Evolutionary conservation across 2,797 vertebrate species (phyloP).

Genomic region (Holocentrus rufus): DNA sequence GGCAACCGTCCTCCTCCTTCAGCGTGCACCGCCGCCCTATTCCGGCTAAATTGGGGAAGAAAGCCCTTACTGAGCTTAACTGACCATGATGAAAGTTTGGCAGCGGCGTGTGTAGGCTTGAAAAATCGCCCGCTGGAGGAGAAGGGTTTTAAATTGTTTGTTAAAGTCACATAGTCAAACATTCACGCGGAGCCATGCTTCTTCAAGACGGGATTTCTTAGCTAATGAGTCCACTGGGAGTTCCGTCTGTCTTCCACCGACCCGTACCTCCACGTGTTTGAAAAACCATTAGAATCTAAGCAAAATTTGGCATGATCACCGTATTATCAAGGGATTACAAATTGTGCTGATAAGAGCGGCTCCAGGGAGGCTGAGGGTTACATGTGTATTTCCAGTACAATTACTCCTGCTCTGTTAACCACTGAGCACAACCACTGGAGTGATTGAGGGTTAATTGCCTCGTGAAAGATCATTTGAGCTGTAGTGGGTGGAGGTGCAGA

Average conservation of each 20-base stretch:
- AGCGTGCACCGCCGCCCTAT: conserved; percentile 14
- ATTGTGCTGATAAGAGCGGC: not conserved
- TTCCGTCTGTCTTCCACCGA: not conserved
- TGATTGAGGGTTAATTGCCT: too few relatives aligned
- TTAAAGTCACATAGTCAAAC: conserved; percentile 1
- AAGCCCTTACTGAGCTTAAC: conserved; percentile 15
- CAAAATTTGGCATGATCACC: not conserved
- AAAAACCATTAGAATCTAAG: not conserved
- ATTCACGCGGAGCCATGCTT: not conserved
- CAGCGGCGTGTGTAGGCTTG: not conserved
- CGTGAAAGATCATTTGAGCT: too few relatives aligned
- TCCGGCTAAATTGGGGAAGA: conserved; percentile 5
- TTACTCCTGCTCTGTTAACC: too few relatives aligned
- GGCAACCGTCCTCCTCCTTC: conserved; percentile 8
- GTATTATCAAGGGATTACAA: conserved; percentile 2
- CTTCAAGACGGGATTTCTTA: conserved; percentile 5
- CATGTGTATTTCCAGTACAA: not conserved
- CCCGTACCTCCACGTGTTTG: not conserved
- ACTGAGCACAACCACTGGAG: too few relatives aligned
- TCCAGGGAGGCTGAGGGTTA: not conserved
- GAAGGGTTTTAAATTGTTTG: not conserved
- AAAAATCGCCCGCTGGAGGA: conserved; percentile 16
- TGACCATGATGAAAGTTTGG: conserved; percentile 26
- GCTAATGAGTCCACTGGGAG: conserved; percentile 12
- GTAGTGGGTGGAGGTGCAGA: too few relatives aligned